Conservation (phyloP, 92 coral and sea anemone species). For the Metridium senile region DNA sequence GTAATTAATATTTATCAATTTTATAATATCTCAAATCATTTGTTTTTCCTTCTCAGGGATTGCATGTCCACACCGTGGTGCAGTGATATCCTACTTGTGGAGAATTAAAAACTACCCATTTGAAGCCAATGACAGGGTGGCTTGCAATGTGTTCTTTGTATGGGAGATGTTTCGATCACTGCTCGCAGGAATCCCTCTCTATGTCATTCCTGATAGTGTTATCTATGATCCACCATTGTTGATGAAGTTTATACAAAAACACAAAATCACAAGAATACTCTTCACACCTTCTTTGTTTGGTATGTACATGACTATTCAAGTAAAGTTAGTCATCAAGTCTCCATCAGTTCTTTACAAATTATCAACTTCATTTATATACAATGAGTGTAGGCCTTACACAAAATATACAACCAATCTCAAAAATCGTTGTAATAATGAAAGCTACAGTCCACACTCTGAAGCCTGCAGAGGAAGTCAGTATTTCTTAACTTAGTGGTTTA, state of each 20-base stretch:
- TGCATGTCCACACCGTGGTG: conserved; percentile 87
- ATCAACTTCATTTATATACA: too few species aligned
- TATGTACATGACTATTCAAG: conserved; percentile 13
- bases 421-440: too few species aligned
- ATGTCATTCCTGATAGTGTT: conserved; percentile 75
- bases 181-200: conserved; percentile 65
- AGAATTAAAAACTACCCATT: conserved; percentile 69
- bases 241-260: conserved; percentile 68
- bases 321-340: too few species aligned
- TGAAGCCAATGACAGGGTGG: conserved; percentile 71
- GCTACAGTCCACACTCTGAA: too few species aligned
- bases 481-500: too few species aligned
- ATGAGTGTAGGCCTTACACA: too few species aligned
- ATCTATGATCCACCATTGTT: conserved; percentile 80
- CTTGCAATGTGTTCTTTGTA: conserved; percentile 82
- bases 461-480: too few species aligned
- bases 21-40: neutral
- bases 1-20: too few species aligned
- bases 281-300: conserved; percentile 89
- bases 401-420: too few species aligned
- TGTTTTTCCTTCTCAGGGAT: conserved; percentile 52
- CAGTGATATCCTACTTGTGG: conserved; percentile 83
- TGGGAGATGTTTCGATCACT: conserved; percentile 85
- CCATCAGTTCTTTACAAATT: too few species aligned
- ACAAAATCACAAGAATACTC: conserved; percentile 68